phyloP scores from a whole-genome alignment of 2,113 vertebrate species.

The Brachypteracias leptosomus region DNA sequence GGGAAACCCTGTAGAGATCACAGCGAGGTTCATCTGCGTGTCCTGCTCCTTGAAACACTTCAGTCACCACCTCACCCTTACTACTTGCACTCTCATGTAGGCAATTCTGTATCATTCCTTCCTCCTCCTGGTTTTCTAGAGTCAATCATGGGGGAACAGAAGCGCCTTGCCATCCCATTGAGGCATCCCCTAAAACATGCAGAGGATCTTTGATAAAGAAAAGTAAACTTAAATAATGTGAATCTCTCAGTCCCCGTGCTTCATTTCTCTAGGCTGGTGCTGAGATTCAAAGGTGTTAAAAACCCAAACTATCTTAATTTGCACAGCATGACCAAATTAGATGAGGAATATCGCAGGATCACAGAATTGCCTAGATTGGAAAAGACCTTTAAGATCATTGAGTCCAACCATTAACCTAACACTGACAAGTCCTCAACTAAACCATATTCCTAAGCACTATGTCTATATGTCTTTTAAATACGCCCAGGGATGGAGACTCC shows the following conservation, averaged over 20 bases:
- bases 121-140: rapidly evolving
- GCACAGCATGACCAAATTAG: not conserved
- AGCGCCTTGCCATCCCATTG: rapidly evolving
- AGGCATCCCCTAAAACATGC: no score
- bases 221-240: not conserved
- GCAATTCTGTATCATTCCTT: not conserved
- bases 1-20: not conserved
- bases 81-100: not conserved
- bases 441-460: no score
- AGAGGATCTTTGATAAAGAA: not conserved
- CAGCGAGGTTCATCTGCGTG: rapidly evolving
- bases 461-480: no score
- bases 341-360: no score
- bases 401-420: no score
- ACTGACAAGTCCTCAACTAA: no score
- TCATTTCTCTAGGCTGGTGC: not conserved
- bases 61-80: rapidly evolving
- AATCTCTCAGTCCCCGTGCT: rapidly evolving
- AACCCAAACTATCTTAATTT: not conserved
- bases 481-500: no score
- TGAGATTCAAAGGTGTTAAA: not conserved
- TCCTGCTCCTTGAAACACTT: not conserved
- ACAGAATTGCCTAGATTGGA: no score
- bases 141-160: not conserved
- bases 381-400: no score